Evolutionary conservation across 92 coral and sea anemone species (phyloP).

Genomic region (Epizoanthus rinbou): DNA sequence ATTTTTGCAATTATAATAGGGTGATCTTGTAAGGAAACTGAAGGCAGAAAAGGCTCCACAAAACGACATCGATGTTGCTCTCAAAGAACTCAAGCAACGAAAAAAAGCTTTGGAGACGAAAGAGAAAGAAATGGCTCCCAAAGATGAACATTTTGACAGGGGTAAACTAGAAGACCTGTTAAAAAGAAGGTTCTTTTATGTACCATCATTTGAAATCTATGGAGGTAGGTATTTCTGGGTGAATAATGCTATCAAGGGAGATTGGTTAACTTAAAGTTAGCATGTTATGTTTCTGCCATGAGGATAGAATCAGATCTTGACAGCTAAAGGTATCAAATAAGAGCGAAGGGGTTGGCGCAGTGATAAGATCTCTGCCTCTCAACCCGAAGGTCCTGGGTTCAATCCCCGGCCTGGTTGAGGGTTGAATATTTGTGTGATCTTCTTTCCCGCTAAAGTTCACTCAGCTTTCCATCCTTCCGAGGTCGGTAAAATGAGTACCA

Average conservation of each 20-base stretch:
- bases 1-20: constrained; percentile 52
- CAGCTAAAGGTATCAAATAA: too few relatives aligned
- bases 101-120: constrained; percentile 91
- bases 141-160: constrained; percentile 93
- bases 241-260: neutral
- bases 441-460: too few relatives aligned
- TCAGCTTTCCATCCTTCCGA: too few relatives aligned
- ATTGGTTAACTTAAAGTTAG: too few relatives aligned
- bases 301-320: too few relatives aligned
- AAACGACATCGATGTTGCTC: constrained; percentile 89
- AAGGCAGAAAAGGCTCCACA: constrained; percentile 89
- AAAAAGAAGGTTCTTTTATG: constrained; percentile 96
- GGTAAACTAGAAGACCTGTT: constrained; percentile 90
- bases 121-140: constrained; percentile 93
- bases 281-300: too few relatives aligned
- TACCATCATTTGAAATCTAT: constrained; percentile 98
- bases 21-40: constrained; percentile 86
- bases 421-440: too few relatives aligned
- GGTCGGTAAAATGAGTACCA: too few relatives aligned
- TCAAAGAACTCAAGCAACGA: constrained; percentile 92
- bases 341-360: too few relatives aligned
- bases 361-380: too few relatives aligned
- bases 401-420: too few relatives aligned
- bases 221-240: constrained; percentile 71
- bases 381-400: too few relatives aligned